phyloP scores from a whole-genome alignment of 2,113 vertebrate genomes.

The Saccopteryx bilineata region DNA sequence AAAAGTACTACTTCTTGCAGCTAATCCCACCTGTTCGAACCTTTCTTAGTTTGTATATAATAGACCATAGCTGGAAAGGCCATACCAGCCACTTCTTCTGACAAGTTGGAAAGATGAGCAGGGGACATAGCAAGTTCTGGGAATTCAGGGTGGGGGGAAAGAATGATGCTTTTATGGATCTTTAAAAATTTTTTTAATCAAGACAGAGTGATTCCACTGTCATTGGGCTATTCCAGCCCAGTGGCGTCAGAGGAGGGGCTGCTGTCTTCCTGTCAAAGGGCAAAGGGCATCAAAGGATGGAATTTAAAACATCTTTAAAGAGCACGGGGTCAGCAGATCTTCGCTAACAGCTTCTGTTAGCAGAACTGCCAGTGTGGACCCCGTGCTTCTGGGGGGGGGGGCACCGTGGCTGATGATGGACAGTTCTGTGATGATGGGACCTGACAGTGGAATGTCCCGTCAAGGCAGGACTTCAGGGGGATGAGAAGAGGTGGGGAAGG shows the following conservation, averaged over 20 bases:
- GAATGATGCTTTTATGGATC: not conserved
- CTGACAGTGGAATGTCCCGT: not conserved
- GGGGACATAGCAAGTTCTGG: not conserved
- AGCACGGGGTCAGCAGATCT: constrained; percentile 67
- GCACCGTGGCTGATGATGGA: constrained; percentile 82
- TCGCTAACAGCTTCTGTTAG: constrained; percentile 89
- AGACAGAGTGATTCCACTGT: not conserved
- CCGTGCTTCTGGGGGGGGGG: not conserved
- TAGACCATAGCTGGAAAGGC: not conserved
- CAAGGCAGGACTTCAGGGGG: not conserved
- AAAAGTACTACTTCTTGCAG: not conserved
- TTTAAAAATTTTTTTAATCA: not conserved
- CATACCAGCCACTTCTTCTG: not conserved
- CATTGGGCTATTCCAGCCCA: not conserved
- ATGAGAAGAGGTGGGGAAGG: not conserved
- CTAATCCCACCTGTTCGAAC: not conserved
- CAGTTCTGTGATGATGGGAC: constrained; percentile 1
- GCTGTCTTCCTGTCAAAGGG: constrained; percentile 76
- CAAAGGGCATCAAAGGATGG: constrained; percentile 85
- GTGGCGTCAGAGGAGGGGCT: not conserved
- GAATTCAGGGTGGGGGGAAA: not conserved
- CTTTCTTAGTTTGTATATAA: not conserved
- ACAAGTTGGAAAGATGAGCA: not conserved
- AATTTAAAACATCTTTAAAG: constrained; percentile 85
- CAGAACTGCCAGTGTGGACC: constrained; percentile 41